These are phyloP conservation scores for Odontomachus brunneus DNA, from an alignment of 1,140 invertebrate genomes.

Conservation along the genomic window DNA sequence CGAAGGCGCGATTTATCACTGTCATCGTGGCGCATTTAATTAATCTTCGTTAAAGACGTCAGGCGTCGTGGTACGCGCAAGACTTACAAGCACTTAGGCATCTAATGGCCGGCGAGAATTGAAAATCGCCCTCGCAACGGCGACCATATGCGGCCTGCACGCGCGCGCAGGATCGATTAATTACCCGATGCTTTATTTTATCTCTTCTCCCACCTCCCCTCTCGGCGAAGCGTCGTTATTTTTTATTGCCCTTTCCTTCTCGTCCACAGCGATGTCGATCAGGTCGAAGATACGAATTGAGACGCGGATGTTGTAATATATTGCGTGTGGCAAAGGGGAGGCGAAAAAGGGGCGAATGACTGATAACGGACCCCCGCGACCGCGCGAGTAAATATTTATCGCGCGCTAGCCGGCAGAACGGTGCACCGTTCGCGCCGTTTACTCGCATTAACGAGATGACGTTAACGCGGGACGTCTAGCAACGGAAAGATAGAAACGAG, in stretches of 20 bases:
- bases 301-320: background rate
- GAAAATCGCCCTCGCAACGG: conserved; percentile 33
- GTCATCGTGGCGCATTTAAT: conserved; percentile 52
- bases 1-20: conserved; percentile 56
- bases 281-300: background rate
- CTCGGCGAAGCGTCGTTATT: no score
- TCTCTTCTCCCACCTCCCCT: background rate
- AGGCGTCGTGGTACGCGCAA: conserved; percentile 22
- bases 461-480: conserved; percentile 7
- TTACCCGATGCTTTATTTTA: conserved; percentile 21
- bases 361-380: background rate
- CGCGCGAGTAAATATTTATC: conserved; percentile 28
- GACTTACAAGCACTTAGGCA: conserved; percentile 49
- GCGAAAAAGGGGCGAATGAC: no score
- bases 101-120: conserved; percentile 48
- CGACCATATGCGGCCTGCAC: background rate
- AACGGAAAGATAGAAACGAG: conserved; percentile 19
- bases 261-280: background rate
- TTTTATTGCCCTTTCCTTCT: background rate
- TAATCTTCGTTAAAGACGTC: conserved; percentile 58
- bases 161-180: conserved; percentile 39
- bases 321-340: no score
- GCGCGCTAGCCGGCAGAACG: background rate
- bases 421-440: conserved; percentile 11
- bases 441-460: conserved; percentile 7